These are phyloP conservation scores for Willowsia nigromaculata DNA, from an alignment of 2,888 invertebrate species.

Conservation along the genomic window DNA sequence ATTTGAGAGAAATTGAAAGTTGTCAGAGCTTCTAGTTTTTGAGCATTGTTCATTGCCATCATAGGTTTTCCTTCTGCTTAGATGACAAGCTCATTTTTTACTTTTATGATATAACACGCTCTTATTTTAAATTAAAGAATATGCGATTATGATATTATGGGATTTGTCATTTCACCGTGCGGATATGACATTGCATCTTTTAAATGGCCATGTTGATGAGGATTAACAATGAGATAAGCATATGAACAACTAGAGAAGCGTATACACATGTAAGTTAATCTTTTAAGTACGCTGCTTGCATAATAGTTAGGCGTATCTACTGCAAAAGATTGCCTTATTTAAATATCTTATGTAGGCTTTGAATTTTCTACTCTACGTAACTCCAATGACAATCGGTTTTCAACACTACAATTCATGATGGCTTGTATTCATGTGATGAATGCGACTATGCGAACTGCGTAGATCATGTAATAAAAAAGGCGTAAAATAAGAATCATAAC, in stretches of 20 bases:
- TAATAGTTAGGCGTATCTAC: too few species aligned
- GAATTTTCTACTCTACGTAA: background rate
- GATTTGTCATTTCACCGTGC: background rate
- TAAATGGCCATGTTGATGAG: background rate
- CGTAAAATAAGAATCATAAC: background rate
- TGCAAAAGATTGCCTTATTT: too few species aligned
- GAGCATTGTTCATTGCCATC: background rate
- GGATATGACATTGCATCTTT: constrained; percentile 30
- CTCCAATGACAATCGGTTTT: background rate
- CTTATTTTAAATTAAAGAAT: background rate
- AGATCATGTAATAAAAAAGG: background rate
- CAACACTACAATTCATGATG: background rate
- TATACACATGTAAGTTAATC: background rate
- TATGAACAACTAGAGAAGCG: background rate
- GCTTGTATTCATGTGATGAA: background rate
- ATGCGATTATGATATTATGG: too few species aligned
- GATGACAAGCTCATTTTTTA: background rate
- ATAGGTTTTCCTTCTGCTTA: background rate
- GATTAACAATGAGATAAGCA: background rate
- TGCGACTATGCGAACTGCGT: background rate
- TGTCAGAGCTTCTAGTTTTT: background rate
- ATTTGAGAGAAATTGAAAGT: constrained; percentile 7
- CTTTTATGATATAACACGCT: background rate
- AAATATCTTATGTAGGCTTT: background rate
- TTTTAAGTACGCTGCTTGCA: background rate